Base-by-base conservation (phyloP, 2,797 vertebrate species). In the Epinephelus awoara region DNA sequence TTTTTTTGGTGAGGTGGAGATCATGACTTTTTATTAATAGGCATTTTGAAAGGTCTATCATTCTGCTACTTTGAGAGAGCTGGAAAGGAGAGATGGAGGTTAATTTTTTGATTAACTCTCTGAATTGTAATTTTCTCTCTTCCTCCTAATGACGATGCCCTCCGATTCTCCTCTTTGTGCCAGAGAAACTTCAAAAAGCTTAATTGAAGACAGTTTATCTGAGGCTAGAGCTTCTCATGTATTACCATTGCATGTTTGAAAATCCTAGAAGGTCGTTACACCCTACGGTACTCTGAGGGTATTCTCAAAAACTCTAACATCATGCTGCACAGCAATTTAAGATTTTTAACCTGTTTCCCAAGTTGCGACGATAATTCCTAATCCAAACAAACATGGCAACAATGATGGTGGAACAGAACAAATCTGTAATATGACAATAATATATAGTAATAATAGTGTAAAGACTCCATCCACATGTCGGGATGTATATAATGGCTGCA, bases 21-120 rank as follows among this genome's bases (percentile, higher is more conserved):
- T 86, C 82, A 70, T 85, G 84, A 78, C 80, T 87, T 90, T 86
- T 76, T 84, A 85, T 80, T 87, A 88, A 88, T 84, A 77, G 79
- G 46, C 78, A 75, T 85, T 91, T 79, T 83, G 76, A 88, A 85
- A 88, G 74, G 80, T 82, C 72, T 66, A 65, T 88, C 81, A 85
- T 76, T 86, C 38, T 40, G 67, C 55, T 71, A 67, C 50, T 73
- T 86, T 81, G 19, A 78, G 80, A 40, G 75, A 51, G 67, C 67
- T 58, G 40, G 42, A 86, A 84, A 85, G 83, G 80, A 88, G 59
- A 86, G 72, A 83, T 67, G 61, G 78, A 85, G 85, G 75, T 90
- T 79, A 83, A 86, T 86, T 80, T 82, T 80, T 85, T 76, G 27
- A 75, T 79, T 80, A 80, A 82, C 56, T 77, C 70, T 64, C 21